phyloP scores from a whole-genome alignment of 2,113 vertebrate genomes.

The Tetrax tetrax region DNA sequence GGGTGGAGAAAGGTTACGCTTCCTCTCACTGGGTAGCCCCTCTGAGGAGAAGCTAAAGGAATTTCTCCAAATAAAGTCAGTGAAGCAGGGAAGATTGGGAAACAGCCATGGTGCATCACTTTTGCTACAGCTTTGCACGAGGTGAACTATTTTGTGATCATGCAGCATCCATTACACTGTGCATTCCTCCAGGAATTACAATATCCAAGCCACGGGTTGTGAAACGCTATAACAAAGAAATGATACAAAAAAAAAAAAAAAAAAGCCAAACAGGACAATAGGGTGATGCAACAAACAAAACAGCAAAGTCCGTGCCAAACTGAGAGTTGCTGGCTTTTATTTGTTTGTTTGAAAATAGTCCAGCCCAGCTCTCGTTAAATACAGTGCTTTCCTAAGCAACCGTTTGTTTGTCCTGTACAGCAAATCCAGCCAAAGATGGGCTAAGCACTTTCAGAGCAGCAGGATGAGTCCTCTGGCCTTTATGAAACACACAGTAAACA shows the following conservation, averaged over 20 bases:
- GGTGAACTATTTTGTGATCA: background rate
- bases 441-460: conserved; percentile 1
- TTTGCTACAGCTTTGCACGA: background rate
- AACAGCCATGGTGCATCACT: background rate
- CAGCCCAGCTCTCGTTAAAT: background rate
- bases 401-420: background rate
- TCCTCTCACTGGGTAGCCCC: background rate
- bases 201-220: background rate
- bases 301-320: background rate
- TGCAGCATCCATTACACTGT: background rate
- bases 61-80: background rate
- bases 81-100: background rate
- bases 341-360: conserved; percentile 22
- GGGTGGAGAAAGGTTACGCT: background rate
- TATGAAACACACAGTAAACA: conserved; percentile 39
- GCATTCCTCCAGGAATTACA: conserved; percentile 17
- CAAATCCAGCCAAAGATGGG: conserved; percentile 8
- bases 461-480: conserved; percentile 46
- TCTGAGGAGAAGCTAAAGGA: background rate
- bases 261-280: background rate
- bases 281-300: background rate
- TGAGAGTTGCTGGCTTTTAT: conserved; percentile 11
- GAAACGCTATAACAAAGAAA: background rate
- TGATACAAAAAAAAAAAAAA: background rate
- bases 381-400: background rate